These are phyloP conservation scores for Gouania willdenowi DNA, from an alignment of 2,797 vertebrate genomes.

Conservation along the genomic window DNA sequence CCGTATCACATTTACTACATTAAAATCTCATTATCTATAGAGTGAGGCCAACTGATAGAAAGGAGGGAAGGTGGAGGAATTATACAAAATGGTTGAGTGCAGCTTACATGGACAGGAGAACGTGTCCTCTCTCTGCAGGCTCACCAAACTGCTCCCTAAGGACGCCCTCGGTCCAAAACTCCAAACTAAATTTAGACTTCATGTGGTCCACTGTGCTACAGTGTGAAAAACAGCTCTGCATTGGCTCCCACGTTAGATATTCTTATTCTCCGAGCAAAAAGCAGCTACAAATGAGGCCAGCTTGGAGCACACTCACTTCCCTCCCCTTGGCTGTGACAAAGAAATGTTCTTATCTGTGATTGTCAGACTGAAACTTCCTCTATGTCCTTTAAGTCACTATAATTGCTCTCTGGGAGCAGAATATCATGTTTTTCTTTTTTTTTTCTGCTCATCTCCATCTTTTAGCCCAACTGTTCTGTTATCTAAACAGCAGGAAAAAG, in stretches of 20 bases:
- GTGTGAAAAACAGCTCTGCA: conserved; percentile 17
- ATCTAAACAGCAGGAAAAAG: background rate
- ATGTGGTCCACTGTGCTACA: conserved; percentile 2
- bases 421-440: conserved; percentile 6
- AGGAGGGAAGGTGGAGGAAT: conserved; percentile 14
- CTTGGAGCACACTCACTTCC: conserved; percentile 13
- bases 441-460: background rate
- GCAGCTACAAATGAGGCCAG: conserved; percentile 12
- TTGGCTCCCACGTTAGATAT: conserved; percentile 30
- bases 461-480: conserved; percentile 1
- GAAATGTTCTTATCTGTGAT: conserved; percentile 39
- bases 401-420: conserved; percentile 37
- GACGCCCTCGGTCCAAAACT: conserved; percentile 33
- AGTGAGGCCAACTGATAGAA: conserved; percentile 10
- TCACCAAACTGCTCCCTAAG: conserved; percentile 41
- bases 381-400: conserved; percentile 20
- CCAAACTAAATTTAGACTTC: conserved; percentile 50
- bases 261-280: conserved; percentile 17
- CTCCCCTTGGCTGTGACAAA: conserved; percentile 37
- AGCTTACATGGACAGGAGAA: conserved; percentile 36
- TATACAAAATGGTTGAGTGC: conserved; percentile 24
- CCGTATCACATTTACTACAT: conserved; percentile 67
- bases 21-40: conserved; percentile 68
- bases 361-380: conserved; percentile 40
- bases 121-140: conserved; percentile 24